phyloP scores from a whole-genome alignment of 2,888 invertebrate species.

The Priocnemis perturbator region DNA sequence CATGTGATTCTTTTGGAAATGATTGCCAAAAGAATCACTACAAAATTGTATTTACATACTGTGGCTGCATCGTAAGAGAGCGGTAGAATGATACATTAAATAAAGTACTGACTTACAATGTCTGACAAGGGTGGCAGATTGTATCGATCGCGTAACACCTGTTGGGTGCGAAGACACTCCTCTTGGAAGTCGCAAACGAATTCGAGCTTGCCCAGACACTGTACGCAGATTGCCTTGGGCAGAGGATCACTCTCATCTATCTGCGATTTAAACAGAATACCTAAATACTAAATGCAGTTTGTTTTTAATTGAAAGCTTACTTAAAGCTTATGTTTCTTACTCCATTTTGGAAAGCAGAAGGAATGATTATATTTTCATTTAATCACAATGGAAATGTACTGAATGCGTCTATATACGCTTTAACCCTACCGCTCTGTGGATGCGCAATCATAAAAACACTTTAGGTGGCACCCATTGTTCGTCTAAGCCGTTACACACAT shows the following conservation, averaged over 20 bases:
- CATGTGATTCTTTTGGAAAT: not conserved
- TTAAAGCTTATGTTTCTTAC: constrained; percentile 16
- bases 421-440: constrained; percentile 61
- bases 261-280: constrained; percentile 68
- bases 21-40: no score
- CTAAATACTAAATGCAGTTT: constrained; percentile 48
- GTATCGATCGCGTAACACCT: constrained; percentile 71
- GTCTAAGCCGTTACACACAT: constrained; percentile 7
- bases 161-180: constrained; percentile 74
- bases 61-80: constrained; percentile 40
- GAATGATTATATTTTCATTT: constrained; percentile 9
- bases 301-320: constrained; percentile 28
- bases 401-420: constrained; percentile 1
- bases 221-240: constrained; percentile 74
- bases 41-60: constrained; percentile 18
- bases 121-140: constrained; percentile 70
- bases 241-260: constrained; percentile 74
- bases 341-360: constrained; percentile 7
- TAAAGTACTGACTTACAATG: constrained; percentile 68
- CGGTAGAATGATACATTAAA: constrained; percentile 58
- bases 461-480: constrained; percentile 38
- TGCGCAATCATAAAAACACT: constrained; percentile 24
- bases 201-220: constrained; percentile 74
- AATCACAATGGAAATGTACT: not conserved
- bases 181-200: constrained; percentile 75